Evolutionary conservation across 2,888 invertebrate genomes (phyloP).

Genomic region (Acrobasis consociella): DNA sequence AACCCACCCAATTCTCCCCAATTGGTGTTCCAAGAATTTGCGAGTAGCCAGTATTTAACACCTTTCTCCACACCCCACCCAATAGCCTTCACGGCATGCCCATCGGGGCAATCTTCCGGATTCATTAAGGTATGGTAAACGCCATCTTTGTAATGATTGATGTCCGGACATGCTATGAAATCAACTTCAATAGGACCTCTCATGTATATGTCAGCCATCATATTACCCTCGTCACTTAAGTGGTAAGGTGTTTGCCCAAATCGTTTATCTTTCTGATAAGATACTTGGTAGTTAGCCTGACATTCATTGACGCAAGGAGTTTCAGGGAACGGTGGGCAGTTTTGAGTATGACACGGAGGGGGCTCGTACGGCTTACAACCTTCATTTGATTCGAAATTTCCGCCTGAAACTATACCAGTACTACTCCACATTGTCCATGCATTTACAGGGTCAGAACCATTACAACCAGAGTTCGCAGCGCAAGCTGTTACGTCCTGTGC

Average conservation of each 20-base stretch:
- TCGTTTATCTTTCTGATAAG: slow-evolving; percentile 87
- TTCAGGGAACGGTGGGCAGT: slow-evolving; percentile 89
- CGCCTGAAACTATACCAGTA: slow-evolving; percentile 27
- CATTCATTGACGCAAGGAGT: slow-evolving; percentile 87
- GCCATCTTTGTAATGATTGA: slow-evolving; percentile 88
- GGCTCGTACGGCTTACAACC: slow-evolving; percentile 75
- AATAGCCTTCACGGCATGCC: slow-evolving; percentile 72
- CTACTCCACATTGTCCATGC: slow-evolving; percentile 22
- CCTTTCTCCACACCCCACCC: slow-evolving; percentile 90
- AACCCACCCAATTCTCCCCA: slow-evolving; percentile 90
- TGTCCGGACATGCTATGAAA: slow-evolving; percentile 89
- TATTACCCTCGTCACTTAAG: slow-evolving; percentile 74
- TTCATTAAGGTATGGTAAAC: slow-evolving; percentile 26
- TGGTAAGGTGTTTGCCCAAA: slow-evolving; percentile 82
- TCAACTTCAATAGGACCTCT: slow-evolving; percentile 92
- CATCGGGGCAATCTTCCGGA: not conserved
- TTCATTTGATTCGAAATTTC: slow-evolving; percentile 16
- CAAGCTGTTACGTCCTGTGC: slow-evolving; percentile 87
- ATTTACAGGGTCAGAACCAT: slow-evolving; percentile 83
- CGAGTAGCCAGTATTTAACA: slow-evolving; percentile 90
- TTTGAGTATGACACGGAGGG: slow-evolving; percentile 77
- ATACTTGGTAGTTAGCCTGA: slow-evolving; percentile 64
- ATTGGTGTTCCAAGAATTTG: slow-evolving; percentile 93
- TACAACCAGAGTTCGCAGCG: slow-evolving; percentile 83
- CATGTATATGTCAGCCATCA: slow-evolving; percentile 87